Evolutionary conservation across 2,797 vertebrate species (phyloP).

Genomic region (Falco novaeseelandiae): DNA sequence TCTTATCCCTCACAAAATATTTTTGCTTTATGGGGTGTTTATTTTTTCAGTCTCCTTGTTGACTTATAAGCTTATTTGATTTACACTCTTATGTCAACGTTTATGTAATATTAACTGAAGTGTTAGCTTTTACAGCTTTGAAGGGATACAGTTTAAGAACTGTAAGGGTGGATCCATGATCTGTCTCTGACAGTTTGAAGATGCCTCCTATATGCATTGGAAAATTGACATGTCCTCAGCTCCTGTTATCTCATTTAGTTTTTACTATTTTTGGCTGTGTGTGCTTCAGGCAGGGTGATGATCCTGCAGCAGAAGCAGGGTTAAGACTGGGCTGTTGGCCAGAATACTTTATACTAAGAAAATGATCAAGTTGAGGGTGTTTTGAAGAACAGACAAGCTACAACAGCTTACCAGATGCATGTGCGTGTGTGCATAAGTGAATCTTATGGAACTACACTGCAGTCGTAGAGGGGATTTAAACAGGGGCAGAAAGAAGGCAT

Average conservation of each 20-base stretch:
- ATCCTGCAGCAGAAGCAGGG: neutral
- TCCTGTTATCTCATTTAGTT: neutral
- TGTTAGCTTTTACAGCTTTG: neutral
- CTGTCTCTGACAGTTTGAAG: neutral
- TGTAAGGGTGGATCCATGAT: neutral
- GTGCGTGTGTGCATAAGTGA: neutral
- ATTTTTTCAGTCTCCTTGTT: neutral
- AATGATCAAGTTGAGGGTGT: neutral
- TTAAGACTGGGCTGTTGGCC: neutral
- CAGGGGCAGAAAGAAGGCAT: neutral
- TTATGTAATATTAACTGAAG: neutral
- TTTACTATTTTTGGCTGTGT: neutral
- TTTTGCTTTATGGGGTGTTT: neutral
- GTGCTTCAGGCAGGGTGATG: neutral
- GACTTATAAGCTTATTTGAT: neutral
- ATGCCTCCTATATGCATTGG: neutral
- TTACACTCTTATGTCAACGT: neutral
- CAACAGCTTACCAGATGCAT: neutral
- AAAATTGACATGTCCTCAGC: neutral
- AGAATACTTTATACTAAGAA: neutral
- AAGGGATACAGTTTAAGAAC: neutral
- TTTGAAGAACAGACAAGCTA: neutral
- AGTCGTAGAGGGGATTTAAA: neutral
- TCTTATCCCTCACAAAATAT: neutral
- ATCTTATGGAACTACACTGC: neutral